These are phyloP conservation scores for Nemapogon koenigi DNA, from an alignment of 2,888 invertebrate genomes.

Conservation along the genomic window DNA sequence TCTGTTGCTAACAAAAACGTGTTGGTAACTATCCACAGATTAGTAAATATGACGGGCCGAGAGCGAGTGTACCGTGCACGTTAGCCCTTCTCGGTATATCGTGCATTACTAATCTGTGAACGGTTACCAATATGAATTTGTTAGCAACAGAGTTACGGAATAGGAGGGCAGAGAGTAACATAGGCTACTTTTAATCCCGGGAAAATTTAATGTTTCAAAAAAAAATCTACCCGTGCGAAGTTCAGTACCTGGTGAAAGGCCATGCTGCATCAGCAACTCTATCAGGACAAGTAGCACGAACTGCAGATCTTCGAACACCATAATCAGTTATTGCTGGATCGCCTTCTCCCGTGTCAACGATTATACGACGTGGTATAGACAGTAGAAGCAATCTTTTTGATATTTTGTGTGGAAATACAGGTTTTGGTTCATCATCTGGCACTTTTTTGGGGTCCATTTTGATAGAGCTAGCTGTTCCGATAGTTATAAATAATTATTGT, in stretches of 20 bases:
- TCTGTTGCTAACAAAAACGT: too few relatives aligned
- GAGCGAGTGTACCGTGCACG: too few relatives aligned
- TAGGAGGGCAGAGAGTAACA: too few relatives aligned
- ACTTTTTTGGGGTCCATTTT: constrained; percentile 36
- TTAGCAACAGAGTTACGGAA: too few relatives aligned
- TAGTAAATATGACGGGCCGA: too few relatives aligned
- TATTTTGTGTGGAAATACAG: constrained; percentile 35
- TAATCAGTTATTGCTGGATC: constrained; percentile 28
- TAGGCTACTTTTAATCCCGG: too few relatives aligned
- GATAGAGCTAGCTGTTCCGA: constrained; percentile 26
- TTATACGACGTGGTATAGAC: constrained; percentile 31
- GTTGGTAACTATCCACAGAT: too few relatives aligned
- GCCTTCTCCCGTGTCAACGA: constrained; percentile 27
- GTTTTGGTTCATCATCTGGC: constrained; percentile 33
- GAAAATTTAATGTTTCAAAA: too few relatives aligned
- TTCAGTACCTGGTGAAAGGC: constrained; percentile 46
- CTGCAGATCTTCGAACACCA: constrained; percentile 37
- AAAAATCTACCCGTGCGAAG: constrained; percentile 7
- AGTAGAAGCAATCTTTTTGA: constrained; percentile 31
- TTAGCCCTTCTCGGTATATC: too few relatives aligned
- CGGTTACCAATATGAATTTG: too few relatives aligned
- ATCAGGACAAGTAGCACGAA: constrained; percentile 25
- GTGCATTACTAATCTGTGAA: too few relatives aligned
- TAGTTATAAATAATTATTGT: constrained; percentile 22
- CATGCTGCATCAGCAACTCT: constrained; percentile 39